Base-by-base conservation (phyloP, 2,797 vertebrate species). In the Helarctos malayanus region DNA sequence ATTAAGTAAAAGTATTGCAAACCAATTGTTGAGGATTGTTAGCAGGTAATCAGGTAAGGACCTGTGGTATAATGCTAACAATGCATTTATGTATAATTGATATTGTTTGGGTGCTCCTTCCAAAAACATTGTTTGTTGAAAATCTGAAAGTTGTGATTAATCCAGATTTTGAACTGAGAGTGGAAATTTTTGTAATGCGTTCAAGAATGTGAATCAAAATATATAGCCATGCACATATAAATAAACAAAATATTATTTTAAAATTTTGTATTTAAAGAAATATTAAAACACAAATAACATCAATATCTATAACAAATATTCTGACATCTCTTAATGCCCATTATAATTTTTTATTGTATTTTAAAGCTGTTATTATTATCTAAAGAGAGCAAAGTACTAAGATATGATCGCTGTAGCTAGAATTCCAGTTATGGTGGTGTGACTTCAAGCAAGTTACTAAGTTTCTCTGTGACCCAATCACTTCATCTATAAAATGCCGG, bases 1-100 rank as follows among this genome's bases (percentile, higher is more conserved):
- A 97, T 94, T 96, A 96, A 94, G 1, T 2, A 49, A 89, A 96
- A 97, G 94, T 71, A 95, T 19, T 11, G 29, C 52, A 56, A 97
- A 71, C 1, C n/a, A n/a, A 32, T 83, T 71, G 25, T 52, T 38
- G 76, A 75, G 19, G 52, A 93, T 38, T 27, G 12, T 49, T 1
- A 2, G 59, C 96, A 88, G 65, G 88, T 54, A 97, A 97, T 76
- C 69, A 85, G 41, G 79, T 68, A 38, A 92, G 38, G 4, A 81
- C 86, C 61, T 94, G 54, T 41, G n/a, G 14, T 32, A 18, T 18
- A 80, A 80, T 38, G 35, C 8, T 83, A 95, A 83, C 27, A 88
- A n/a, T 35, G 27, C 9, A 29, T 88, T 80, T 54, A 89, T 93
- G 5, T 45, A 35, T n/a, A 95, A 29, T 32, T 89, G 90, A 91